A percentile compares a stretch with the other conserved stretches of the same genome.
Evolutionary conservation across 2,797 vertebrate genomes (phyloP).

Genomic region (Pogonophryne albipinna): DNA sequence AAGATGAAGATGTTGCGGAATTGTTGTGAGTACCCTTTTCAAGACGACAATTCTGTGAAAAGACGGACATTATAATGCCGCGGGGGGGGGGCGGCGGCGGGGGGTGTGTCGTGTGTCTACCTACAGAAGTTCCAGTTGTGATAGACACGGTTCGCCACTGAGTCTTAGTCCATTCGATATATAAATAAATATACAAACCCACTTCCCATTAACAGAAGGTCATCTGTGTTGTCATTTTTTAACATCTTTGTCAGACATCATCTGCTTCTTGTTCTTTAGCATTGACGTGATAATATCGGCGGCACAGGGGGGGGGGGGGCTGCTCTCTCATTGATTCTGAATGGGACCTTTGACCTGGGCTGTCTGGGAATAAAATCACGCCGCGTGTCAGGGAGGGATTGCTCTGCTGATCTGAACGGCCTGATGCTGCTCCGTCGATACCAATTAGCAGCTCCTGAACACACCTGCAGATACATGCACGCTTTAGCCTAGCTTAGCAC

Average conservation of each 20-base stretch:
- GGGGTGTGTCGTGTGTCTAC: too few relatives aligned
- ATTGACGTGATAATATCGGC: constrained; percentile 42
- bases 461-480: constrained; percentile 26
- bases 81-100: too few relatives aligned
- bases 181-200: neutral
- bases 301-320: constrained; percentile 1
- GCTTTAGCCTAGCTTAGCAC: constrained; percentile 17
- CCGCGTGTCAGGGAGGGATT: constrained; percentile 64
- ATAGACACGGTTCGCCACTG: too few relatives aligned
- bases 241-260: neutral
- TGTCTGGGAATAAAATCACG: constrained; percentile 53
- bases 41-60: too few relatives aligned
- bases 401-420: constrained; percentile 64
- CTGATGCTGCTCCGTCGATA: constrained; percentile 58
- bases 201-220: neutral
- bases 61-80: too few relatives aligned
- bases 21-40: too few relatives aligned
- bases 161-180: neutral
- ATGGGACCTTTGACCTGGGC: constrained; percentile 66
- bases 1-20: too few relatives aligned
- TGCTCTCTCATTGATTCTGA: constrained; percentile 63
- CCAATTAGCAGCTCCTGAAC: constrained; percentile 70
- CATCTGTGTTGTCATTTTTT: neutral
- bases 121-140: too few relatives aligned
- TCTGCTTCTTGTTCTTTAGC: neutral